These are phyloP conservation scores for Naso thynnoides DNA, from an alignment of 2,797 vertebrate genomes.

Conservation along the genomic window DNA sequence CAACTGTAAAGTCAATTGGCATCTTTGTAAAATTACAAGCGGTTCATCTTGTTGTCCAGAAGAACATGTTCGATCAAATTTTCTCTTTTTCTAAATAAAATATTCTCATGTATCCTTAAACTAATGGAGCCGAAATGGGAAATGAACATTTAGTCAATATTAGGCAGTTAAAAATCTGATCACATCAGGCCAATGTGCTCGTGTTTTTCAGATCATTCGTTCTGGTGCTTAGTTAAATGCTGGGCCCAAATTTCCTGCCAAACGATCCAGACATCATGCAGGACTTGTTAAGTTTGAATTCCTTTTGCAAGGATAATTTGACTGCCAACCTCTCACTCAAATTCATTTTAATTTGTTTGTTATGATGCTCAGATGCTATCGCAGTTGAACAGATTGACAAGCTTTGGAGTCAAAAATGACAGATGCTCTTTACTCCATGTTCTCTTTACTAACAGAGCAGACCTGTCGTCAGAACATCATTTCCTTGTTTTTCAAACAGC, in stretches of 20 bases:
- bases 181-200: slow-evolving; percentile 13
- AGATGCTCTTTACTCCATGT: slow-evolving; percentile 3
- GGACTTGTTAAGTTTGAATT: background rate
- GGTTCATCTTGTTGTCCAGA: background rate
- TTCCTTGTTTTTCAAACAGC: background rate
- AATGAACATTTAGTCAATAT: background rate
- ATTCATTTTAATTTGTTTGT: slow-evolving; percentile 19
- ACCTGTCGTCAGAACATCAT: slow-evolving; percentile 7
- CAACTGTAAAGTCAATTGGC: too few relatives aligned
- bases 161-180: slow-evolving; percentile 1
- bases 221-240: background rate
- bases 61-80: slow-evolving; percentile 12
- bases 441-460: background rate
- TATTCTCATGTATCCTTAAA: background rate
- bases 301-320: slow-evolving; percentile 29
- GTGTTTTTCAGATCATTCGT: background rate
- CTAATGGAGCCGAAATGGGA: background rate
- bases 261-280: background rate
- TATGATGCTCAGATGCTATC: background rate
- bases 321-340: background rate
- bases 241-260: background rate
- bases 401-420: slow-evolving; percentile 7
- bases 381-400: background rate
- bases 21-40: too few relatives aligned
- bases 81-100: background rate